These are phyloP conservation scores for Malurus leucopterus DNA, from an alignment of 2,797 vertebrate genomes.

Conservation along the genomic window DNA sequence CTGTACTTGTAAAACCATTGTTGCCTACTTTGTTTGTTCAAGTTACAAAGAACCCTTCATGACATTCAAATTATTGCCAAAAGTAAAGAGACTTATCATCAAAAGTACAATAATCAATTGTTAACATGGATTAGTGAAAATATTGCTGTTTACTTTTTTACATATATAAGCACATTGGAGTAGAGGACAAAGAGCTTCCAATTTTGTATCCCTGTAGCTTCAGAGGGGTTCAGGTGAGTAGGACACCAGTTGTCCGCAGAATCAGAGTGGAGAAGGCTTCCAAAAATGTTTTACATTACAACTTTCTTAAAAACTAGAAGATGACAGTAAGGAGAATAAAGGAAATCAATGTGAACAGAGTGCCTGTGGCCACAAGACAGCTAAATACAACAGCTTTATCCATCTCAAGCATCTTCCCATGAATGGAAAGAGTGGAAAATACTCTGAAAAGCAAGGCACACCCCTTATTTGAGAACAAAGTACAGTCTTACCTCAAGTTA, in stretches of 20 bases:
- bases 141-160: background rate
- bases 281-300: background rate
- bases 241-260: background rate
- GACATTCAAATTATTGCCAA: background rate
- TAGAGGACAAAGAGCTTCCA: background rate
- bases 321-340: background rate
- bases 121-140: background rate
- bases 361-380: background rate
- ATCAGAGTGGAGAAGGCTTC: background rate
- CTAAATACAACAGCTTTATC: background rate
- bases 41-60: background rate
- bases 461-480: background rate
- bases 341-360: background rate
- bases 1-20: background rate
- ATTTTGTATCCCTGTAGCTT: background rate
- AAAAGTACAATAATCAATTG: background rate
- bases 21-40: background rate
- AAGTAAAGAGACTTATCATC: background rate
- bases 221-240: background rate
- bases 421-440: background rate
- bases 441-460: background rate
- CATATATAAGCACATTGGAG: background rate
- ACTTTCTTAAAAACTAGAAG: background rate
- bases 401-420: background rate
- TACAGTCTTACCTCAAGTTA: background rate